Percentiles rank a stretch among this genome's conserved stretches.
Conservation (phyloP, 2,113 vertebrate species). For the Urocolius indicus region DNA sequence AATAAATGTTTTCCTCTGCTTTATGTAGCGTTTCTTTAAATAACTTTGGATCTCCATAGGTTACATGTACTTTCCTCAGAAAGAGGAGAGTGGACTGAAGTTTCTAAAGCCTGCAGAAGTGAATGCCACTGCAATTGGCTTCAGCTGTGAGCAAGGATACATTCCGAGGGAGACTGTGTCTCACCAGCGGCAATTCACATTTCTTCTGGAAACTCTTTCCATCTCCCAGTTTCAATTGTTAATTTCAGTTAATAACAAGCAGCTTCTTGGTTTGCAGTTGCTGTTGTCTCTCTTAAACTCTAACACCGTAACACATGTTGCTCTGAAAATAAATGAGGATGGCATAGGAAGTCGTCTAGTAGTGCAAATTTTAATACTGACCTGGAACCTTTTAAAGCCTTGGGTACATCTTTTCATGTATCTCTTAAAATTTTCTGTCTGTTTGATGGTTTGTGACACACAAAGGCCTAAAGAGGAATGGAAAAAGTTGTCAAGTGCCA, state of each 20-base stretch:
- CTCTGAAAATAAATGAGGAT: not conserved
- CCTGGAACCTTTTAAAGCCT: not conserved
- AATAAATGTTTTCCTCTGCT: not conserved
- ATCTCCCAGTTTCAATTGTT: not conserved
- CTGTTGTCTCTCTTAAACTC: not conserved
- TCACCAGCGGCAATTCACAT: not conserved
- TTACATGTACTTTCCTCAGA: not conserved
- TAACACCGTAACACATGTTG: not conserved
- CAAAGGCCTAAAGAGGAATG: not conserved
- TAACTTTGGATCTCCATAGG: not conserved
- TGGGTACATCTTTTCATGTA: not conserved
- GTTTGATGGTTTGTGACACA: not conserved
- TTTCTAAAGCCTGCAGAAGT: not conserved
- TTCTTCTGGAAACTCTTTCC: not conserved
- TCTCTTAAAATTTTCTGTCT: not conserved
- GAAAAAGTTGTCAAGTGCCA: not conserved
- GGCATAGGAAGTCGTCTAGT: not conserved
- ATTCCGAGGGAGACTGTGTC: not conserved
- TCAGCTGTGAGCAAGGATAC: not conserved
- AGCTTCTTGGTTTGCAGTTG: not conserved
- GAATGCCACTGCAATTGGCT: not conserved
- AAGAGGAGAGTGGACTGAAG: not conserved
- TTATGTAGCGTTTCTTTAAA: not conserved
- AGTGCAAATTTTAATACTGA: not conserved
- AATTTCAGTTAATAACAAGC: not conserved